Evolutionary conservation across 2,113 vertebrate species (phyloP), one percentile per base, ranked within the genome.

Genomic region (Ascaphus truei): DNA sequence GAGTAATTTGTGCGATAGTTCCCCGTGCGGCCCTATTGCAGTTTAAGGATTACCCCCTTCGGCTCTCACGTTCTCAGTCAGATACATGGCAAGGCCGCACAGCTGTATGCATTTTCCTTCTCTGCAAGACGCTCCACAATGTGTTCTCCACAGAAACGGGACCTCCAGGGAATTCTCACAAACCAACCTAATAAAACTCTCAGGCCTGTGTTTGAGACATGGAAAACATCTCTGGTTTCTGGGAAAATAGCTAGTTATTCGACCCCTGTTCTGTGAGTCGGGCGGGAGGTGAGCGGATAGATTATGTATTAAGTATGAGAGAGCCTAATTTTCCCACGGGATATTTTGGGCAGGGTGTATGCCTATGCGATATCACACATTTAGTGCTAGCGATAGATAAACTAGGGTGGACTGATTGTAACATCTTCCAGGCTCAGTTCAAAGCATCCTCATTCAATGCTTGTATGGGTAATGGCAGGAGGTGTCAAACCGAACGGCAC

Each of bases 191-290:
- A 66, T 56, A 43, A 66, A 66, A n/a, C 22, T 5, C 50, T 55
- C 10, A 16, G 18, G 34, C 29, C 25, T 66, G 51, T 43, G 25
- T 43, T 41, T 30, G 8, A 43, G 63, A 55, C 41, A 30, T 41
- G n/a, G n/a, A 65, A 66, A 52, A 23, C 30, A 16, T 66, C 48
- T 55, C 62, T 66, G 27, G 50, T 55, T 66, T 66, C 36, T 66
- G 51, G 50, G 63, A 66, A 66, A 55, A 26, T 12, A 27, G 26
- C 23, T 3, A 20, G 33, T 53, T n/a, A 55, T 55, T 31, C 43
- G 63, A 66, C 50, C 63, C 34, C 29, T 20, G 7, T 22, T 34
- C 26, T 30, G 63, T 25, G 27, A 43, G 26, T 16, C 6, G 50
- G 29, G 34, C 12, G 36, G 39, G 33, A 39, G 33, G 26, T 18